Evolutionary conservation across 2,888 invertebrate species (phyloP).

Genomic region (Philereme vetulata): DNA sequence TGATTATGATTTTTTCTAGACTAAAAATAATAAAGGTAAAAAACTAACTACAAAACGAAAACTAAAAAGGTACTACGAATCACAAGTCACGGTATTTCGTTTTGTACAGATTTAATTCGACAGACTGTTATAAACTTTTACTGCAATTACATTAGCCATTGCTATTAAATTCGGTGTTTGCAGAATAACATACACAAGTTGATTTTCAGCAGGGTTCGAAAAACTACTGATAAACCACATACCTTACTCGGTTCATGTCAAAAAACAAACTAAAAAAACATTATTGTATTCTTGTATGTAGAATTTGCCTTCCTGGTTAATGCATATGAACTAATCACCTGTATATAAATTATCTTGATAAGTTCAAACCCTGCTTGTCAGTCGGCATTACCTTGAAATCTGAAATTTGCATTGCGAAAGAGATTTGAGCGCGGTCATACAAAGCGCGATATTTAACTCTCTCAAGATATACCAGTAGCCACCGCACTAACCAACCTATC

Average conservation of each 20-base stretch:
- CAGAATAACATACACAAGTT: conserved; percentile 46
- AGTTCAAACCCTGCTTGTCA: too few species aligned
- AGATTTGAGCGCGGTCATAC: conserved; percentile 17
- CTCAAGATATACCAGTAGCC: conserved; percentile 31
- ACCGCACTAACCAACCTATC: conserved; percentile 37
- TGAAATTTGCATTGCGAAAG: conserved; percentile 20
- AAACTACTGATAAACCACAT: too few species aligned
- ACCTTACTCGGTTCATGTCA: too few species aligned
- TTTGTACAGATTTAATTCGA: conserved; percentile 84
- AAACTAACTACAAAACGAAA: conserved; percentile 41
- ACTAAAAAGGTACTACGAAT: conserved; percentile 58
- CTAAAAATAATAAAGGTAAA: conserved; percentile 10
- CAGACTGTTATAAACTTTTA: conserved; percentile 80
- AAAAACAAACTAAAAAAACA: too few species aligned
- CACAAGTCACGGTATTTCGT: conserved; percentile 71
- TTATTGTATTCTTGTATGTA: too few species aligned
- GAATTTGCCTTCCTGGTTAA: too few species aligned
- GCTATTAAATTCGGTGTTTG: conserved; percentile 74
- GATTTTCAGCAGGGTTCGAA: conserved; percentile 17
- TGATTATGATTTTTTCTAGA: too few species aligned
- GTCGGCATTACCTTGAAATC: conserved; percentile 28
- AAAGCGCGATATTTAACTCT: conserved; percentile 19
- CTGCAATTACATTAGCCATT: conserved; percentile 77
- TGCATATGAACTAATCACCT: too few species aligned
- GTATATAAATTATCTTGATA: too few species aligned